Base-by-base conservation (phyloP, 2,113 vertebrate species). In the Mirounga angustirostris region DNA sequence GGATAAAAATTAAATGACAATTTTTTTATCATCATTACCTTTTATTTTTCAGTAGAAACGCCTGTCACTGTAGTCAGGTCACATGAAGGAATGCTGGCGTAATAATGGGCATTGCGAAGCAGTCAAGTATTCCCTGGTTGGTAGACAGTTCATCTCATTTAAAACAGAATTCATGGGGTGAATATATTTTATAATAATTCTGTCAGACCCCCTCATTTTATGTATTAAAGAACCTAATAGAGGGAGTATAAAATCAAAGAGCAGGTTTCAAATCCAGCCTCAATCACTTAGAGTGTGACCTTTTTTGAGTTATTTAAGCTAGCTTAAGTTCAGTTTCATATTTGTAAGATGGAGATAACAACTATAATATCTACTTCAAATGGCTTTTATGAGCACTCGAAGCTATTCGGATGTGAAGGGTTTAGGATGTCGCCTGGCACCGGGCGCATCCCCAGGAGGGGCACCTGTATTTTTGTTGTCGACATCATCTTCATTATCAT, bases 151-250 rank as follows among this genome's bases (percentile, higher is more conserved):
- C 24, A 58, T 89, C 30, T 78, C 28, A 19, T 92, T 69, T 76
- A 86, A 95, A 78, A 59, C 15, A 63, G 19, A 95, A 78, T 54
- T 52, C 67, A 59, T 0, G 54, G 54, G 88, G 46, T 67, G 30
- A 80, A 24, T 82, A 30, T 73, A 40, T 91, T 95, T 94, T 50
- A 89, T 59, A 88, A 79, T 95, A 91, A 92, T 73, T 94, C 36
- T 89, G 12, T 79, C 67, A 92, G 43, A 33, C 36, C 11, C 40
- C 79, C 50, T 79, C 43, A 87, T 81, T 67, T 54, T 78, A 36
- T 80, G 24, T 82, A 33, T 81, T 74, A 89, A 93, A 65, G 50
- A 85, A 71, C 15, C n/a, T 7, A 91, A 52, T 36, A 76, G 43
- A 56, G 10, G 33, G 21, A 86, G 28, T 58, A 4, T 52, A 76